These are phyloP conservation scores for Phasia obesa DNA, from an alignment of 2,888 invertebrate genomes.

Conservation along the genomic window DNA sequence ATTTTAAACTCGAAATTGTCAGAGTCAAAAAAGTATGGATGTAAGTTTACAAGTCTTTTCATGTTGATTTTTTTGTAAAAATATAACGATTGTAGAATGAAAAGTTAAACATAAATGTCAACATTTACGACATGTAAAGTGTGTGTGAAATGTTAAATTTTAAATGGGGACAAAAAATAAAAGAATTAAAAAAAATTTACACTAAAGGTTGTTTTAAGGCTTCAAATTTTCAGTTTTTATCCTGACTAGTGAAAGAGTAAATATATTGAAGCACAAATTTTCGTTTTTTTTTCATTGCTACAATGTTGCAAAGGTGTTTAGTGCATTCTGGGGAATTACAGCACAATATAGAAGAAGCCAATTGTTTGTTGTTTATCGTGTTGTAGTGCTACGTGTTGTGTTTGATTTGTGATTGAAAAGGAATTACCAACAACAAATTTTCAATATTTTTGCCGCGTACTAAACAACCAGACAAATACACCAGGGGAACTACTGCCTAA, in stretches of 20 bases:
- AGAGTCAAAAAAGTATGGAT: constrained; percentile 38
- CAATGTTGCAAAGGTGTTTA: constrained; percentile 66
- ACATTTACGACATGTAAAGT: constrained; percentile 43
- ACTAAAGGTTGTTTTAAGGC: not conserved
- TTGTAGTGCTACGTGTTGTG: constrained; percentile 55
- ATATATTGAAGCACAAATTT: constrained; percentile 18
- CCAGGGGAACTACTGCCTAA: constrained; percentile 26
- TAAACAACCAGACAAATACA: constrained; percentile 44
- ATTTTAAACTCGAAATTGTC: constrained; percentile 52
- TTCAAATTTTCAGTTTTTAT: constrained; percentile 39
- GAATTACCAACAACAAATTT: constrained; percentile 55
- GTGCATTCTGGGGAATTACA: constrained; percentile 63
- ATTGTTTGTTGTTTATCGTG: constrained; percentile 29
- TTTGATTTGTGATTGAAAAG: constrained; percentile 71
- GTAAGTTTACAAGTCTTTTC: constrained; percentile 22
- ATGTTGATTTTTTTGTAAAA: not conserved
- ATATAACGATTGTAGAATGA: constrained; percentile 1
- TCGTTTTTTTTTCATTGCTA: not conserved
- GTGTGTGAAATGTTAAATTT: constrained; percentile 49
- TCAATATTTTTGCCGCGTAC: constrained; percentile 57
- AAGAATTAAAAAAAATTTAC: not conserved
- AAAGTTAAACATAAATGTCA: constrained; percentile 68
- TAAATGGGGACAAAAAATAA: constrained; percentile 4
- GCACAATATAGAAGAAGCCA: constrained; percentile 1
- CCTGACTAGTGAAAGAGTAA: constrained; percentile 43